Evolutionary conservation across 2,797 vertebrate genomes (phyloP), one percentile per base, ranked within the genome.

Genomic region (Myotis pilosus): DNA sequence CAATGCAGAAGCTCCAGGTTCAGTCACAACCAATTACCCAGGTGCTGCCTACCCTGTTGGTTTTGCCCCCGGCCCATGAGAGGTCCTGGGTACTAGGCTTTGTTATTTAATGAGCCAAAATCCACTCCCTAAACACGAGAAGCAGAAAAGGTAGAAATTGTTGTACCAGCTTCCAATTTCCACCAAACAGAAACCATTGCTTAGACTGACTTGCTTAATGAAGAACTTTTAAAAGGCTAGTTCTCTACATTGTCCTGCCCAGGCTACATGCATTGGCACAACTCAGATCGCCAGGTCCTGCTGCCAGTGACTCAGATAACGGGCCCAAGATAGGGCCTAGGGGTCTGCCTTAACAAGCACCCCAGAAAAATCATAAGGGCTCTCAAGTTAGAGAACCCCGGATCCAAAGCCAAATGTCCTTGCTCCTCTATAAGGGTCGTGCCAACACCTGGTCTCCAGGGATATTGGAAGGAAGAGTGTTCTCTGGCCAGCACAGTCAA

Each of bases 71-170:
- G 12, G 15, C 33, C 69, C 72, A 28, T 7, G 23, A 93, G 76
- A 95, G 78, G 19, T 28, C 71, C 74, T 89, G 44, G 91, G 71
- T 47, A 80, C 74, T 94, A 87, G 84, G 75, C 36, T 55, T 7
- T 38, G n/a, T 68, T 81, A 55, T 10, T 78, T 38, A 88, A 71
- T 33, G 60, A 78, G 78, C 80, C 3, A 38, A 97, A 97, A 97
- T 91, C 76, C 74, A 60, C 69, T 95, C 94, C 57, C 60, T 87
- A 91, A 68, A 36, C 60, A 94, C 89, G 30, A 8, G 16, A 94
- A 92, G 49, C 36, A 51, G 41, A 95, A 97, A 97, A 97, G 30
- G 41, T 19, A 76, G 92, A 93, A 60, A 92, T 53, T 94, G 91
- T 82, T 86, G n/a, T 55, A 57, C 25, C 84, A 71, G 87, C 76